Evolutionary conservation across 2,113 vertebrate genomes (phyloP).

Genomic region (Odocoileus hemionus): DNA sequence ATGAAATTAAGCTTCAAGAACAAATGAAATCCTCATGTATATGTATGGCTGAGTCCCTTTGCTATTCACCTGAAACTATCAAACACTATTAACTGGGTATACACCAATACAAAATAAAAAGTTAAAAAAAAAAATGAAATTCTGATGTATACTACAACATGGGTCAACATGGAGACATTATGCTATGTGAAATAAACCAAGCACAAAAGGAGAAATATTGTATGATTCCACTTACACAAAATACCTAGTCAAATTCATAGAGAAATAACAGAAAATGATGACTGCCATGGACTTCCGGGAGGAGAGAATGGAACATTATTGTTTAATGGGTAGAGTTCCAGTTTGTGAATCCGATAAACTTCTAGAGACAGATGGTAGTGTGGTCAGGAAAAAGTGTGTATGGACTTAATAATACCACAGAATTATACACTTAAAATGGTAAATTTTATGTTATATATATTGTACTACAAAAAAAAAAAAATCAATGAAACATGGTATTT

Average conservation of each 20-base stretch:
- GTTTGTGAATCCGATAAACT: not conserved
- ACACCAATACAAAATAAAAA: not conserved
- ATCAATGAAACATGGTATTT: not conserved
- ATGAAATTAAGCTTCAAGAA: not conserved
- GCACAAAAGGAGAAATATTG: not conserved
- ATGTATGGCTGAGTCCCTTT: not conserved
- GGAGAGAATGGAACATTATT: not conserved
- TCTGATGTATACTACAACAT: not conserved
- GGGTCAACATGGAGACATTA: not conserved
- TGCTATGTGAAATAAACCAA: not conserved
- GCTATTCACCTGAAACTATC: not conserved
- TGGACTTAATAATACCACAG: not conserved
- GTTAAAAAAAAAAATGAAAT: not conserved
- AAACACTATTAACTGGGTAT: not conserved
- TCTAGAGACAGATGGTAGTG: not conserved
- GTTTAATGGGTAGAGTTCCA: not conserved
- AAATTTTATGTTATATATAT: not conserved
- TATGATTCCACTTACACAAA: not conserved
- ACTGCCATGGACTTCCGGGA: not conserved
- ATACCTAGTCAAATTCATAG: not conserved
- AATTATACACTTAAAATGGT: not conserved
- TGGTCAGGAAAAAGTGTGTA: not conserved
- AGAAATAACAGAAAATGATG: not conserved
- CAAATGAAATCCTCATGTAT: not conserved
- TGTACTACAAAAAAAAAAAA: not conserved